A percentile compares a stretch with the other conserved stretches of the same genome.
These are phyloP conservation scores for Pedionomus torquatus DNA, from an alignment of 2,113 vertebrate species.

Conservation along the genomic window DNA sequence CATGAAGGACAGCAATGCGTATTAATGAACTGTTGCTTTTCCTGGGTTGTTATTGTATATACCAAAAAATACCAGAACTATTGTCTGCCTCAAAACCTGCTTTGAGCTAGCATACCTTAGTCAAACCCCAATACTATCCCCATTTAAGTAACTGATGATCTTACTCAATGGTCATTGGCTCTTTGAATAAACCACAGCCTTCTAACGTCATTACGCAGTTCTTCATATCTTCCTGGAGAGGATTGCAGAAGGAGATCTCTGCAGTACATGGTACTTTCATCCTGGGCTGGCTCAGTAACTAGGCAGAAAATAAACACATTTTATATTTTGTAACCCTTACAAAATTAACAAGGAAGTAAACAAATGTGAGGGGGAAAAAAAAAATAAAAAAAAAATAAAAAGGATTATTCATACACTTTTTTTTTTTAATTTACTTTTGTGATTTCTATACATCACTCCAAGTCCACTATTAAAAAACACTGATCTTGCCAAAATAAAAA, in stretches of 20 bases:
- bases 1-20: not conserved
- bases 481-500: not conserved
- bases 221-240: constrained; percentile 65
- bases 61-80: not conserved
- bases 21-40: not conserved
- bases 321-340: not conserved
- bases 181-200: constrained; percentile 67
- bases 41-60: not conserved
- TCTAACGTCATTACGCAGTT: constrained; percentile 58
- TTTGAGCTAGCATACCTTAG: not conserved
- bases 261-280: constrained; percentile 57
- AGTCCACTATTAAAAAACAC: not conserved
- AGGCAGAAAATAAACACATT: not conserved
- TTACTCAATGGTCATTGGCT: constrained; percentile 64
- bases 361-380: not conserved
- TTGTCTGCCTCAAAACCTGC: not conserved
- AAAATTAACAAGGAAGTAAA: not conserved
- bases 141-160: not conserved
- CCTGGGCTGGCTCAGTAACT: constrained; percentile 55
- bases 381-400: not conserved
- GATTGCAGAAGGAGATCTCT: constrained; percentile 69
- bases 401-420: not conserved
- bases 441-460: not conserved
- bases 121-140: not conserved
- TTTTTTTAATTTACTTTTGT: not conserved